A percentile compares a stretch with the other conserved stretches of the same genome.
Conservation (phyloP, 2,888 invertebrate genomes). For the Matsumyia berberina region DNA sequence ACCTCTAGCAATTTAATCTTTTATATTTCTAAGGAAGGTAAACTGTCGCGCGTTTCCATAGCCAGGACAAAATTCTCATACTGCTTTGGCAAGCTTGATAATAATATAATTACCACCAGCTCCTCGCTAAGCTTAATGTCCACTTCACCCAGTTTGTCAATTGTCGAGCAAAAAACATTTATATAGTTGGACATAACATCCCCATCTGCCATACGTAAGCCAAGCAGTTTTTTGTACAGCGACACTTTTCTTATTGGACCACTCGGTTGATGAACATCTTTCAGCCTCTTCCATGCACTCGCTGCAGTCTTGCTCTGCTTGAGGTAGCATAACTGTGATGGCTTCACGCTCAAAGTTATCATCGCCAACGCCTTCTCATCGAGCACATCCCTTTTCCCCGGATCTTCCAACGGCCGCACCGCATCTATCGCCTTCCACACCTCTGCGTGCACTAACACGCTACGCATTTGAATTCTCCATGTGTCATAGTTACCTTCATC, state of each 20-base stretch:
- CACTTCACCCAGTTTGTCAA: conserved; percentile 52
- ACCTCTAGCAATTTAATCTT: conserved; percentile 54
- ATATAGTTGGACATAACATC: conserved; percentile 50
- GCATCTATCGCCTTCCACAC: conserved; percentile 46
- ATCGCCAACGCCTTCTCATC: conserved; percentile 54
- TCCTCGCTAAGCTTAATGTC: conserved; percentile 40
- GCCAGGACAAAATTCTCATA: conserved; percentile 53
- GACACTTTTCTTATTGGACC: conserved; percentile 65
- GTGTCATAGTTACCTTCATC: conserved; percentile 32
- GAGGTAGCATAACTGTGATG: conserved; percentile 58
- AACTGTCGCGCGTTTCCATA: too few species aligned
- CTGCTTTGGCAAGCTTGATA: conserved; percentile 51
- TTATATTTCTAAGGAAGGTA: conserved; percentile 35
- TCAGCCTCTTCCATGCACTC: conserved; percentile 54
- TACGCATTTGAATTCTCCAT: conserved; percentile 53
- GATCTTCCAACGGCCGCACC: conserved; percentile 17
- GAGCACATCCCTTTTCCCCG: conserved; percentile 26
- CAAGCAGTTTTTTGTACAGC: conserved; percentile 65
- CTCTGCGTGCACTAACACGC: conserved; percentile 58
- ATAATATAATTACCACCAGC: conserved; percentile 50
- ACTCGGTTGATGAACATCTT: conserved; percentile 60
- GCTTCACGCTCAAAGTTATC: conserved; percentile 51
- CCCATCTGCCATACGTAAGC: conserved; percentile 52
- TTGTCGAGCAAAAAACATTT: conserved; percentile 57
- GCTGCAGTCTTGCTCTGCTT: conserved; percentile 52